Evolutionary conservation across 2,888 invertebrate species (phyloP).

Genomic region (Eudemis profundana): DNA sequence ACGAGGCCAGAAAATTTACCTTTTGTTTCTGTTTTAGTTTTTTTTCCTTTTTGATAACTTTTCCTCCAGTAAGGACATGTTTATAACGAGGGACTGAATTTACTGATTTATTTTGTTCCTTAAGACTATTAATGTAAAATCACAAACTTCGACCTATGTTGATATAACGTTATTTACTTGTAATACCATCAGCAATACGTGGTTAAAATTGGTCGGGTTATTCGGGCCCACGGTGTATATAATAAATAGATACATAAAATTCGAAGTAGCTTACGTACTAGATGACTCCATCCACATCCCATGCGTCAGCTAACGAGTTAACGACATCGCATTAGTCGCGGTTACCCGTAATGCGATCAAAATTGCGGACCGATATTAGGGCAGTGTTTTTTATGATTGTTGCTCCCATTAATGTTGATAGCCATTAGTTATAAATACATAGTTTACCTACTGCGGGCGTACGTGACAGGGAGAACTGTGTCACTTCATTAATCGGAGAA

Average conservation of each 20-base stretch:
- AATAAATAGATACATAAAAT: background rate
- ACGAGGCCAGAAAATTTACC: too few relatives aligned
- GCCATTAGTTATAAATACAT: conserved; percentile 56
- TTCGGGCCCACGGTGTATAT: too few relatives aligned
- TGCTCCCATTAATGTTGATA: conserved; percentile 64
- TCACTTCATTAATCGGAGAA: conserved; percentile 62
- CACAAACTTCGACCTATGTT: too few relatives aligned
- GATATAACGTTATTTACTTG: too few relatives aligned
- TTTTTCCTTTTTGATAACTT: too few relatives aligned
- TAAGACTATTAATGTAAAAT: too few relatives aligned
- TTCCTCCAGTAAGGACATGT: too few relatives aligned
- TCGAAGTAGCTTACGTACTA: conserved; percentile 41
- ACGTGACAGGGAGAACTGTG: conserved; percentile 76
- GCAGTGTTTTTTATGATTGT: conserved; percentile 62
- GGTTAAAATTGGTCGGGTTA: too few relatives aligned
- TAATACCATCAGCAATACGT: too few relatives aligned
- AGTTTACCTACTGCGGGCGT: conserved; percentile 59
- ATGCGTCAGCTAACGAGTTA: conserved; percentile 58
- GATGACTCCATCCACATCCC: conserved; percentile 53
- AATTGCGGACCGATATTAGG: conserved; percentile 67
- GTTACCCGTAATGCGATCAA: conserved; percentile 55
- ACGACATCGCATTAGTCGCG: conserved; percentile 59
- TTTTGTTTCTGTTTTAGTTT: too few relatives aligned
- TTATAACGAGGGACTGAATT: too few relatives aligned
- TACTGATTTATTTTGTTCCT: too few relatives aligned